Base-by-base conservation (phyloP, 2,797 vertebrate species). In the Antennarius maculatus region DNA sequence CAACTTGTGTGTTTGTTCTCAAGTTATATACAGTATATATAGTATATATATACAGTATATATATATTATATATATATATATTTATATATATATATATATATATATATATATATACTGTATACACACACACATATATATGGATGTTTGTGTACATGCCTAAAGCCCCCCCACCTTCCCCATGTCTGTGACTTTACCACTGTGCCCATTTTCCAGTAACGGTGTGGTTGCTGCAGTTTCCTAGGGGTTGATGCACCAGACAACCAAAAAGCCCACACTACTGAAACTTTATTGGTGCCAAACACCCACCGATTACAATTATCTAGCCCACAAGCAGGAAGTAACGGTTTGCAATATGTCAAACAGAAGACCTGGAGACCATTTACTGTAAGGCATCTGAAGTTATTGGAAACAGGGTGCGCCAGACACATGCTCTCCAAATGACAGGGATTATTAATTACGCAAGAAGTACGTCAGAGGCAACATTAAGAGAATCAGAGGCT, bases 251-350 rank as follows among this genome's bases (percentile, higher is more conserved):
- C 77, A 71, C 69, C 83, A 91, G 79, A 83, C 83, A 43, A 74
- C 79, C 83, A 78, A 80, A 80, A 83, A 83, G 69, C 74, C 88
- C 84, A 90, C 88, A 84, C 83, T 66, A 63, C 80, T 82, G 73
- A 86, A 82, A 63, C 66, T 88, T 90, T 85, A 91, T 85, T 87
- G 80, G 77, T 76, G 74, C 83, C 81, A 85, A 83, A 85, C 92
- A 85, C 88, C 86, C 86, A 89, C 88, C 42, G 46, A 77, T 76
- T 71, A 82, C 83, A 84, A 91, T 92, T 90, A 91, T 81, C 66
- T 53, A 75, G 61, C 78, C 80, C 79, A 74, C 73, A 7, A 71
- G 77, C 82, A 90, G 91, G 89, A 92, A 92, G 90, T 86, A 82
- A 75, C 52, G 29, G 66, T 74, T 68, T 53, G 76, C 81, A 85